Conservation (phyloP, 2,113 vertebrate genomes). For the Cavia porcellus region DNA sequence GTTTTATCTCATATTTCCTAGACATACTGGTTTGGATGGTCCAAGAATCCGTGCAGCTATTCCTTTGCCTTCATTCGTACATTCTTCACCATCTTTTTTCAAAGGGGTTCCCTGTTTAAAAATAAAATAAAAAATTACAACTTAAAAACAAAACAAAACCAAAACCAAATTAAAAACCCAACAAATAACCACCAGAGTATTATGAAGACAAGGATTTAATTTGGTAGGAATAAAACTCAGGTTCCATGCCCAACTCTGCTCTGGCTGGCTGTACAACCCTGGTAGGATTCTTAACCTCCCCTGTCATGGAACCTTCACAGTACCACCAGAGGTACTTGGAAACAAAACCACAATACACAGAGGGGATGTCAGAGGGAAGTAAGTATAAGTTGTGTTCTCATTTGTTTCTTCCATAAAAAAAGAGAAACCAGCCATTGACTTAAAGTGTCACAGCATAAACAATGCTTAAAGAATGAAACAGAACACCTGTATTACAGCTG, state of each 20-base stretch:
- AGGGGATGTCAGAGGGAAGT: not conserved
- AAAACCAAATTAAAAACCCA: not conserved
- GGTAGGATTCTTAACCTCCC: not conserved
- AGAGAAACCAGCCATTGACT: not conserved
- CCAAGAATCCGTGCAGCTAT: slow-evolving; percentile 97
- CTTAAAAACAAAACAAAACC: not conserved
- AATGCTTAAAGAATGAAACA: not conserved
- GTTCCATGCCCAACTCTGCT: not conserved
- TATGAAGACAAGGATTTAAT: not conserved
- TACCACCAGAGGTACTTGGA: not conserved
- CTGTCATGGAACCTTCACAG: not conserved
- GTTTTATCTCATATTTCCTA: not conserved
- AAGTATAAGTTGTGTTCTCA: not conserved
- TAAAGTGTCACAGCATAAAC: not conserved
- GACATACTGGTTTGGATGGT: slow-evolving; percentile 95
- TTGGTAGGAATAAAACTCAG: not conserved
- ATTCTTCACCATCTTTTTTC: slow-evolving; percentile 96
- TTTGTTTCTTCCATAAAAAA: not conserved
- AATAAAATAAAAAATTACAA: not conserved
- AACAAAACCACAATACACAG: not conserved
- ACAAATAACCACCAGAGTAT: not conserved
- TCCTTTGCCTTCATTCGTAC: slow-evolving; percentile 94
- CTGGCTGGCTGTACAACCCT: not conserved
- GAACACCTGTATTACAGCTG: not conserved
- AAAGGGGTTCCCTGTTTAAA: slow-evolving; percentile 92